Evolutionary conservation across 1,140 invertebrate species (phyloP), one percentile per base, ranked within the genome.

Genomic region (Trichoplusia ni): DNA sequence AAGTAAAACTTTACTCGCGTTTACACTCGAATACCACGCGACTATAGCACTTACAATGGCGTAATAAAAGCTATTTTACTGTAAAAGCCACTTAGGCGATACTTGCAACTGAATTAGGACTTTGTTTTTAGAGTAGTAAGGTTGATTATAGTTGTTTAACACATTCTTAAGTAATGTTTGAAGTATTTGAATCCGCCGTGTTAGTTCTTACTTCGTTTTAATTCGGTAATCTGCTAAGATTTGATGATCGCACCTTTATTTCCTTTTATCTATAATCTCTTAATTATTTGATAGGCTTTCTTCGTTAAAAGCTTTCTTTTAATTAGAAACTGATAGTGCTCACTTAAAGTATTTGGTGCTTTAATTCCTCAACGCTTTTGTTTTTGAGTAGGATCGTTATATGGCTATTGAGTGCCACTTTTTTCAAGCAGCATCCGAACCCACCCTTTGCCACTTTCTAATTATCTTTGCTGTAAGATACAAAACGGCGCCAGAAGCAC

Each of bases 11-110:
- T 58, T 58, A 58, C 38, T 58, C 38, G 9, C 37, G 18, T 58
- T 58, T 58, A 44, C 54, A 58, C 54, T 44, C 38, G 54, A 21
- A 23, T 29, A 29, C 38, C 54, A 58, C 38, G 38, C 38, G 54
- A 58, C 38, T 58, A 16, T 42, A 31, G 54, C 54, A 58, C 44
- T 58, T 58, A 58, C 31, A 58, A 31, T 58, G 54, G 38, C 21
- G 54, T 58, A 42, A 58, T 58, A 58, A 58, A 58, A 58, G 37
- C 54, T 25, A 37, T 58, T 58, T 58, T 58, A 58, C 54, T 58
- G 38, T 58, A 58, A 58, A 58, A 58, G 54, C 25, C 38, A 58
- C 54, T 58, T 44, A 21, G 14, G 6, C 31, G 8, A 7, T 5
- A 21, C 25, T 2, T 4, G 21, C 6, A 31, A n/a, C 2, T 8